Conservation (phyloP, 92 coral and sea anemone species). For the Phenganax subtilis region DNA sequence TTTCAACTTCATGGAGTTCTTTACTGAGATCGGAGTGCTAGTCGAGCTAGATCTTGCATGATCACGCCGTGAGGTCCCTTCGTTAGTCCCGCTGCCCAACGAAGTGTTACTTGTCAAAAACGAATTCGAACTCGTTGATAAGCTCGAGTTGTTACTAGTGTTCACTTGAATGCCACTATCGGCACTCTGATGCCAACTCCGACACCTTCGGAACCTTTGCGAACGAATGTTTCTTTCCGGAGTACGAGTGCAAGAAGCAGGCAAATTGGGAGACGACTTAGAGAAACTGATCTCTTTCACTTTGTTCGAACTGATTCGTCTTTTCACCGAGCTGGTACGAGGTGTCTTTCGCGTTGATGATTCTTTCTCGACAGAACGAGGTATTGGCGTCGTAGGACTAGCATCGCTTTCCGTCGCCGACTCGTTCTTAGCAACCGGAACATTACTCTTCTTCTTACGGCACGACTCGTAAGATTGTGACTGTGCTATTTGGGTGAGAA, state of each 20-base stretch:
- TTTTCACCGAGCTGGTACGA: slow-evolving; percentile 30
- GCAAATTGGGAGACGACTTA: slow-evolving; percentile 32
- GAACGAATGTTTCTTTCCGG: slow-evolving; percentile 15
- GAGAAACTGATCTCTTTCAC: slow-evolving; percentile 26
- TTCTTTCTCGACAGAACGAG: slow-evolving; percentile 17
- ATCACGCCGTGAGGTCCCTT: neutral
- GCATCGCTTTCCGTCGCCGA: slow-evolving; percentile 19
- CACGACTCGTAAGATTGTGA: slow-evolving; percentile 77
- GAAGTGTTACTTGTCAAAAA: slow-evolving; percentile 62
- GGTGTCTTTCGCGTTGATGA: slow-evolving; percentile 25
- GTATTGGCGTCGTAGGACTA: slow-evolving; percentile 42
- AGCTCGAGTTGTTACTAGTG: slow-evolving; percentile 61
- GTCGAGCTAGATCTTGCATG: slow-evolving; percentile 22
- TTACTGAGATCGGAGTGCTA: slow-evolving; percentile 17
- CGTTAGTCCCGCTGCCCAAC: slow-evolving; percentile 54
- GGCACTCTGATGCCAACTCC: slow-evolving; percentile 59
- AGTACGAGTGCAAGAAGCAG: slow-evolving; percentile 23
- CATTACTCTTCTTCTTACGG: slow-evolving; percentile 52
- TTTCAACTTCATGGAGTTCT: slow-evolving; percentile 21
- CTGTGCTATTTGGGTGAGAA: slow-evolving; percentile 94
- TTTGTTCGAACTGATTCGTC: slow-evolving; percentile 32
- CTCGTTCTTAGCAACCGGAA: slow-evolving; percentile 29
- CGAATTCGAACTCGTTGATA: slow-evolving; percentile 76
- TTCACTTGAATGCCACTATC: slow-evolving; percentile 59
- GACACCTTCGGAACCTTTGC: slow-evolving; percentile 47